A percentile compares a stretch with the other conserved stretches of the same genome.
Conservation (phyloP, 2,113 vertebrate genomes). For the Engraulis encrasicolus region DNA sequence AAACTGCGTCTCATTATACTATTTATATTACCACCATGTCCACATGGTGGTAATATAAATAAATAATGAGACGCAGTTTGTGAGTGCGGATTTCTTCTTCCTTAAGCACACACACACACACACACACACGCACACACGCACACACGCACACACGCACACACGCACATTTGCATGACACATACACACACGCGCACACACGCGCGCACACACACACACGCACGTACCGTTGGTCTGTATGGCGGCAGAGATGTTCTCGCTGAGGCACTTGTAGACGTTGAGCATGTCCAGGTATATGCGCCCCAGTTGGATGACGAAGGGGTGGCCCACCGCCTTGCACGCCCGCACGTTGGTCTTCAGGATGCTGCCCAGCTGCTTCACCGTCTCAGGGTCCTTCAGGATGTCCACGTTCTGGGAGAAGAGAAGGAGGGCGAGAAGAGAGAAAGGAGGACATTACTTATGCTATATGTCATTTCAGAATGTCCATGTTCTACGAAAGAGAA, state of each 20-base stretch:
- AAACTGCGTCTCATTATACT: too few relatives aligned
- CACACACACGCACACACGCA: not conserved
- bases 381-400: constrained; percentile 98
- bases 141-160: not conserved
- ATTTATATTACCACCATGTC: too few relatives aligned
- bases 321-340: constrained; percentile 96
- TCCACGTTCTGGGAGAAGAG: constrained; percentile 99
- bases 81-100: too few relatives aligned
- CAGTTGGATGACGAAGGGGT: constrained; percentile 97
- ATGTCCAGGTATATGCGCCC: constrained; percentile 99
- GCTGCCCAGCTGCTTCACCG: constrained; percentile 97
- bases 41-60: too few relatives aligned
- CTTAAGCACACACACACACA: not conserved
- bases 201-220: not conserved
- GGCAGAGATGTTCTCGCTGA: constrained; percentile 99
- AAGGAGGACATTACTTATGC: too few relatives aligned
- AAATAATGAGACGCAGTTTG: too few relatives aligned
- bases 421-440: too few relatives aligned
- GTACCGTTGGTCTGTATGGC: constrained; percentile 97
- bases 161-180: not conserved
- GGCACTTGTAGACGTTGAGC: constrained; percentile 99
- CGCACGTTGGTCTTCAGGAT: constrained; percentile 98
- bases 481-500: too few relatives aligned
- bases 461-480: too few relatives aligned
- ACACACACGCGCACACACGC: too few relatives aligned